phyloP scores from a whole-genome alignment of 2,888 invertebrate species.

The Acholoe squamosa region DNA sequence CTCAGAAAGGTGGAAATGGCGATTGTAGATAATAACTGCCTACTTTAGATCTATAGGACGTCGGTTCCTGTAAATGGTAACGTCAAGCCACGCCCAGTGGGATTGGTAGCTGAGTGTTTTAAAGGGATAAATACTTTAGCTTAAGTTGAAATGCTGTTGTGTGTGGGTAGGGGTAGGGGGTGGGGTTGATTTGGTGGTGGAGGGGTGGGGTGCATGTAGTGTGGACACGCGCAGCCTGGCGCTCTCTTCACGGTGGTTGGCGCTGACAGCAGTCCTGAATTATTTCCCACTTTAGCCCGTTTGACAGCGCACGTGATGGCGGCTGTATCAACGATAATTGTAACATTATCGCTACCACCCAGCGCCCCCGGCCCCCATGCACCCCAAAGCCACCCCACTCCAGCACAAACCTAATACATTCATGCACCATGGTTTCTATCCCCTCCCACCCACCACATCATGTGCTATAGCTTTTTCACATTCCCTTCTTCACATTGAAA shows the following conservation, averaged over 20 bases:
- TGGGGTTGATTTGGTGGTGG: background rate
- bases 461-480: background rate
- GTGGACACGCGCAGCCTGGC: conserved; percentile 5
- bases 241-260: conserved; percentile 1
- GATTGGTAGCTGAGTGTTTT: conserved; percentile 11
- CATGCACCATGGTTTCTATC: background rate
- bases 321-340: conserved; percentile 54
- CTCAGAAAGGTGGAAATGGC: background rate
- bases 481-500: background rate
- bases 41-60: conserved; percentile 1
- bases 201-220: background rate
- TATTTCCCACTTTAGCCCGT: conserved; percentile 46
- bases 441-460: background rate
- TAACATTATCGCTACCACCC: conserved; percentile 26
- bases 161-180: background rate
- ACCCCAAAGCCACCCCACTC: background rate
- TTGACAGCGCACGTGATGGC: conserved; percentile 52
- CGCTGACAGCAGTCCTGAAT: conserved; percentile 50
- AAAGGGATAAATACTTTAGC: conserved; percentile 8
- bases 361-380: background rate
- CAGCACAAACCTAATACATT: background rate
- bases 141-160: conserved; percentile 1
- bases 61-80: background rate
- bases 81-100: background rate
- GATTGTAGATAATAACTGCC: background rate